Evolutionary conservation across 2,113 vertebrate genomes (phyloP).

Genomic region (Ailurus styani): DNA sequence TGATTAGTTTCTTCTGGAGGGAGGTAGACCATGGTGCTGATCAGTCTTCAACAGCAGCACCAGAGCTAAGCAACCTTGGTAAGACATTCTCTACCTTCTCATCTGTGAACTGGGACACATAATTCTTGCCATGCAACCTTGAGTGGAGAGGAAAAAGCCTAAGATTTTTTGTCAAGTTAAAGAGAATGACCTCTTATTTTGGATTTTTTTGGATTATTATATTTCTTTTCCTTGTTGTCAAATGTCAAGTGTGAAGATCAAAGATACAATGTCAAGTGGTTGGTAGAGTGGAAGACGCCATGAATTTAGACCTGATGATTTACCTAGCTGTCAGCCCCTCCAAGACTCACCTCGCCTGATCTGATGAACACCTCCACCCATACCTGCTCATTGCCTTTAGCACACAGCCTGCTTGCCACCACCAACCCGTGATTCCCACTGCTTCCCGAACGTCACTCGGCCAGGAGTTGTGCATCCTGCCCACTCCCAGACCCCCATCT

Average conservation of each 20-base stretch:
- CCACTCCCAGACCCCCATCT: not conserved
- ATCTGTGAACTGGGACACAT: not conserved
- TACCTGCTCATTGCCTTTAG: not conserved
- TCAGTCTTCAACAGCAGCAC: not conserved
- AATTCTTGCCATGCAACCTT: not conserved
- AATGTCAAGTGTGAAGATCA: not conserved
- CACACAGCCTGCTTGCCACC: not conserved
- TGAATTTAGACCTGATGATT: not conserved
- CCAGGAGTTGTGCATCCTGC: not conserved
- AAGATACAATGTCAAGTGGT: not conserved
- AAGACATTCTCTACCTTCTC: not conserved
- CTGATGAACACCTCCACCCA: not conserved
- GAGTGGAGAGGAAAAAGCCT: not conserved
- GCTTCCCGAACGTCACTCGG: not conserved
- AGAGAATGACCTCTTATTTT: not conserved
- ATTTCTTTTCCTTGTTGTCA: not conserved
- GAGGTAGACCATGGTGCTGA: no score
- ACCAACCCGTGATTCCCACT: not conserved
- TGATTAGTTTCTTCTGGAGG: not conserved
- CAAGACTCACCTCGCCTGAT: not conserved
- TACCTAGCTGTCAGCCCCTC: not conserved
- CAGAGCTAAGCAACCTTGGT: not conserved
- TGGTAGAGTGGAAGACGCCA: not conserved
- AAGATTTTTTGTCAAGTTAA: not conserved
- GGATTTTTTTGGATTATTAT: no score